Evolutionary conservation across 2,797 vertebrate species (phyloP), one percentile per base, ranked within the genome.

Genomic region (Falco berigora): DNA sequence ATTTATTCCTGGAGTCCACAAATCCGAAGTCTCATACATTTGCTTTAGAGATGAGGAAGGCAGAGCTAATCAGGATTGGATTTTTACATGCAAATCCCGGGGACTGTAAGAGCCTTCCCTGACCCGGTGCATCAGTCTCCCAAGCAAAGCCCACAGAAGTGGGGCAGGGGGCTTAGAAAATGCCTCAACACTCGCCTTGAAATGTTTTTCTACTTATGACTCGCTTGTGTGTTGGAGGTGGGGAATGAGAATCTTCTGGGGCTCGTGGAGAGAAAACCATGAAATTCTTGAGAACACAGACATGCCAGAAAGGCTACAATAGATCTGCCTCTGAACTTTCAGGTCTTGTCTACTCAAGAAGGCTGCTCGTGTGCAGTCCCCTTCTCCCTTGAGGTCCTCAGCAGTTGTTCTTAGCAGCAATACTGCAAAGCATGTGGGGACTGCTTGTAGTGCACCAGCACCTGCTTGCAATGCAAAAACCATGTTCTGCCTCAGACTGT

Each of bases 381-480:
- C 18, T 67, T 74, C 32, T 75, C 20, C 47, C 1, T 0, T 12
- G 44, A 59, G 27, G n/a, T 27, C 5, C 61, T 56, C 61, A 30
- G 44, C 42, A 71, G 49, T 4, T 64, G 47, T n/a, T 53, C 32
- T 27, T 30, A 24, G 32, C 74, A 85, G 28, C 27, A 63, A 7
- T 3, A 20, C 16, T 32, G 27, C 44, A 67, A 71, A 91, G 10
- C 16, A 6, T 0, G 1, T 36, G 44, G 17, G 17, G 38, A 14
- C n/a, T 92, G 76, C 49, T 71, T 25, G 18, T 49, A 38, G 42
- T 1, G 16, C 22, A 66, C 21, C 52, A 47, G 30, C 19, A 34
- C 0, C 4, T 8, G 46, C 34, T 50, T 1, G 1, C 1, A 0
- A 6, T 14, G 28, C 3, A 1, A 19, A 66, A 58, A 50, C 8